A percentile compares a stretch with the other conserved stretches of the same genome.
phyloP scores from a whole-genome alignment of 2,888 invertebrate genomes.

The Hartigia nigra region DNA sequence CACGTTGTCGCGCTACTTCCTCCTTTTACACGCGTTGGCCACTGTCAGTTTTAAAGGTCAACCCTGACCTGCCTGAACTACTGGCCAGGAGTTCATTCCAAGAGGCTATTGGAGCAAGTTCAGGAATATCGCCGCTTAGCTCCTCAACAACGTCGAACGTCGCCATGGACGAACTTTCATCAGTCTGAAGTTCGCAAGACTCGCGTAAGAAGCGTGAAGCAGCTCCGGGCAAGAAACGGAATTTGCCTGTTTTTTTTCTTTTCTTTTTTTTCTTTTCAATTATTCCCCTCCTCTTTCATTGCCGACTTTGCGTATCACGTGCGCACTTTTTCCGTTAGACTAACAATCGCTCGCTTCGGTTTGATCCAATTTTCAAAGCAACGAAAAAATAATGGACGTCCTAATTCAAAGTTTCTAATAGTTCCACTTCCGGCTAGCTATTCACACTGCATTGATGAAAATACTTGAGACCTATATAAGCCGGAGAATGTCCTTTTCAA shows the following conservation, averaged over 20 bases:
- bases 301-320: not conserved
- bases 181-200: not conserved
- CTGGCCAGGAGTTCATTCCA: not conserved
- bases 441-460: not conserved
- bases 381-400: not conserved
- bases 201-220: not conserved
- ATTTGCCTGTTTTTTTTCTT: not conserved
- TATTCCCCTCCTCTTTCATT: not conserved
- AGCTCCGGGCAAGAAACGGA: conserved; percentile 3
- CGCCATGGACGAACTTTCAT: not conserved
- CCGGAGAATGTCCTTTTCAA: not conserved
- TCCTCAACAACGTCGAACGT: not conserved
- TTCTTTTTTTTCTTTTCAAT: not conserved
- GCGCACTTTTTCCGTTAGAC: not conserved
- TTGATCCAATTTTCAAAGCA: not conserved
- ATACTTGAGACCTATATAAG: not conserved
- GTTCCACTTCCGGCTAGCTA: not conserved
- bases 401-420: not conserved
- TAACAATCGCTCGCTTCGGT: not conserved
- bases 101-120: not conserved
- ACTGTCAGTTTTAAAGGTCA: not conserved
- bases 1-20: not conserved
- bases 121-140: not conserved
- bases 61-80: not conserved
- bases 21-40: not conserved